Evolutionary conservation across 2,113 vertebrate genomes (phyloP).

Genomic region (Cryptomyrus ogoouensis): DNA sequence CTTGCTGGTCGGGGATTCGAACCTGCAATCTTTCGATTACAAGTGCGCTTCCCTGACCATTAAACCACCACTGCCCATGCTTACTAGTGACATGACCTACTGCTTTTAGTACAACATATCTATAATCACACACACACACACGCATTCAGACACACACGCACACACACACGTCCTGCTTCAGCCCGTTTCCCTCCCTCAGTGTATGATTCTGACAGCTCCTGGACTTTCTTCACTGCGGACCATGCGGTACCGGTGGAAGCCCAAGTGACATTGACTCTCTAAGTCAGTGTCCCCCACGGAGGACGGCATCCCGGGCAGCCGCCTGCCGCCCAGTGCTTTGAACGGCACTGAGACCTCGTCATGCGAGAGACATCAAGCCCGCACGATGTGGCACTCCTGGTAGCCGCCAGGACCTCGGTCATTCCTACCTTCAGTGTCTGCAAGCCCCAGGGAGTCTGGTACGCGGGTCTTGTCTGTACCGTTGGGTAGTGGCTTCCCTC

Average conservation of each 20-base stretch:
- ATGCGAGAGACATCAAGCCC: neutral
- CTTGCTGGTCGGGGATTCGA: no score
- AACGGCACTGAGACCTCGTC: neutral
- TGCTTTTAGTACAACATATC: neutral
- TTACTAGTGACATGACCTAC: neutral
- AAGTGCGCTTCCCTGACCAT: no score
- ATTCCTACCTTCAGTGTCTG: conserved; percentile 81
- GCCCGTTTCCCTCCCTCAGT: neutral
- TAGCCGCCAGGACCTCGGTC: neutral
- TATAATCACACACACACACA: neutral
- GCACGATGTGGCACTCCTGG: neutral
- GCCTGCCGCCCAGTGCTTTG: neutral
- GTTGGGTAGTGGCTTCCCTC: conserved; percentile 83
- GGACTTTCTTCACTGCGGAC: neutral
- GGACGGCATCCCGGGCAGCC: neutral
- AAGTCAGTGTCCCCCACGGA: neutral
- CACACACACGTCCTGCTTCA: neutral
- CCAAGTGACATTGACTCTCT: neutral
- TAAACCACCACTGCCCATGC: no score
- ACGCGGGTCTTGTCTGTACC: conserved; percentile 62
- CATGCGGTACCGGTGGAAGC: neutral
- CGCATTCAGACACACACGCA: neutral
- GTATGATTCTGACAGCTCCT: neutral
- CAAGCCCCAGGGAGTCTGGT: conserved; percentile 64
- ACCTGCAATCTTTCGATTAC: no score